Evolutionary conservation across 2,888 invertebrate species (phyloP), one percentile per base, ranked within the genome.

Genomic region (Pseudoips prasinana): DNA sequence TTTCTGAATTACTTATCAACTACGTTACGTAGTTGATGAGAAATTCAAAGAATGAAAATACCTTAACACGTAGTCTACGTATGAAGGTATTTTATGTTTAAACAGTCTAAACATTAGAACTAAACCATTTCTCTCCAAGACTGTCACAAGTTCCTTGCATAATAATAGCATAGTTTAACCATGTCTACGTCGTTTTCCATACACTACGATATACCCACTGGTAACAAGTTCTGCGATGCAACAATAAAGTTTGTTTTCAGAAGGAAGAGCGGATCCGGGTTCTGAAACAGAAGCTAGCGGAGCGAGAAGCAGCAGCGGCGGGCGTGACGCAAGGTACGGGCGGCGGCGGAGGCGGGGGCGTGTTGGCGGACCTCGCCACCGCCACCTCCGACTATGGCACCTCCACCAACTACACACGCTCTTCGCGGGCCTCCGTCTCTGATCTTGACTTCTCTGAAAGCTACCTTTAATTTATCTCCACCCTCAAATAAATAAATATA

Each of bases 391-490:
- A 93, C 83, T 89, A 89, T 66, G 94, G 94, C 78, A 95, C 95
- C 59, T 95, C 94, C 57, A 94, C 93, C 68, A 91, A 93, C 75
- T 93, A 94, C 85, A 95, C 95, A 57, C 92, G 95, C 66, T 95
- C 95, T 51, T 94, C 94, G 46, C 91, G 94, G 62, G 95, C 95
- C 71, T 95, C 95, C 74, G 94, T 94, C 77, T 95, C 96, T 44
- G 95, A 96, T 83, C 92, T 95, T 70, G 96, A 96, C 79, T 95
- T 95, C 81, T 96, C 95, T 50, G 96, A 96, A 78, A 95, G 96
- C 73, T 96, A 96, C 83, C 91, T 96, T 68, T 96, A 80, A 77
- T 25, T 39, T 20, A 20, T n/a, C 7, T 20, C 20, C 20, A 20
- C 20, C 20, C 20, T 20, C 4, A 20, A n/a, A n/a, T 7, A 20